Evolutionary conservation across 2,113 vertebrate species (phyloP).

Genomic region (Phasianus colchicus): DNA sequence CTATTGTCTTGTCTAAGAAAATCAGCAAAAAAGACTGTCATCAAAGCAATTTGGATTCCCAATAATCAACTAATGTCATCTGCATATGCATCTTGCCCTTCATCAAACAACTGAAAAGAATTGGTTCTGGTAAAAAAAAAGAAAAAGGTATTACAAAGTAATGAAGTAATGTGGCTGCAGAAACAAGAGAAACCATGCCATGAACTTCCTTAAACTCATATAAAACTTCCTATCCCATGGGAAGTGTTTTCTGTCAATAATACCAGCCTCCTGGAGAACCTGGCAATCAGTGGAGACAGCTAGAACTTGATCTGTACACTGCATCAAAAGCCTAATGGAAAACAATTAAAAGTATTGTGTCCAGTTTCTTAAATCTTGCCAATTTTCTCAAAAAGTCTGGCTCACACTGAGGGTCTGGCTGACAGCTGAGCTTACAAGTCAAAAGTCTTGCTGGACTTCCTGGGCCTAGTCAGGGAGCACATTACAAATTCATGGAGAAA

Average conservation of each 20-base stretch:
- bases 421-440: not conserved
- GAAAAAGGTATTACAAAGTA: not conserved
- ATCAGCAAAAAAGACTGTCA: not conserved
- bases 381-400: not conserved
- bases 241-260: not conserved
- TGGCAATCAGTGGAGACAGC: not conserved
- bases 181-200: slow-evolving; percentile 20
- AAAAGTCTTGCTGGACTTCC: not conserved
- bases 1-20: not conserved
- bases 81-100: not conserved
- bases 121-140: not conserved
- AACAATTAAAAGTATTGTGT: not conserved
- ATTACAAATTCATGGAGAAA: not conserved
- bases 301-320: accelerated
- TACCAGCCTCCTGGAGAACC: not conserved
- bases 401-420: not conserved
- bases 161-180: not conserved
- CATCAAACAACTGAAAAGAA: not conserved
- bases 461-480: not conserved
- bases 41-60: not conserved
- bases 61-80: not conserved
- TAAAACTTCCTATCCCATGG: not conserved
- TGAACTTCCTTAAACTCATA: not conserved
- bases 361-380: not conserved
- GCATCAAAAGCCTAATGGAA: not conserved